Conservation (phyloP, 1,140 invertebrate genomes). For the Drosophila bocqueti region DNA sequence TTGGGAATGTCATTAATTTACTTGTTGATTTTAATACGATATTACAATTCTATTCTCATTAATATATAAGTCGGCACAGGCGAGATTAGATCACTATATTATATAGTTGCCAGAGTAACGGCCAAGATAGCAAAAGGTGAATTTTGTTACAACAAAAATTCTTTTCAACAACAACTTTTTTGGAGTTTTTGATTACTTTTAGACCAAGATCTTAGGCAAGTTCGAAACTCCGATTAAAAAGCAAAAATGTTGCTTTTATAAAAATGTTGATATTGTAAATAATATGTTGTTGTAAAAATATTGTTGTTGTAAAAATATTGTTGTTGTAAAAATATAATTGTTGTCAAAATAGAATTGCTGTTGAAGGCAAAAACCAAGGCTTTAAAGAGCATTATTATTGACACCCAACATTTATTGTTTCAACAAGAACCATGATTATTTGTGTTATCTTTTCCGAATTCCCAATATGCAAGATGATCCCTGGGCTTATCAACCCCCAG, state of each 20-base stretch:
- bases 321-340: neutral
- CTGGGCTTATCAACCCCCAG: conserved; percentile 9
- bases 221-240: too few species aligned
- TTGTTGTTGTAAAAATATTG: neutral
- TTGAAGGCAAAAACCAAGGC: neutral
- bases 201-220: too few species aligned
- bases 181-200: too few species aligned
- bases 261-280: too few species aligned
- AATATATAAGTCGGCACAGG: too few species aligned
- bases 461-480: neutral
- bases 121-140: too few species aligned
- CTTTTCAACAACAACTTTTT: too few species aligned
- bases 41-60: too few species aligned
- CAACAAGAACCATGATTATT: neutral
- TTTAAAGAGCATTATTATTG: neutral
- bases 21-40: neutral
- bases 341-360: neutral
- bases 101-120: too few species aligned
- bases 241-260: too few species aligned
- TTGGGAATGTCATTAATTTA: neutral
- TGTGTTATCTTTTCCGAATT: neutral
- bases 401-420: neutral
- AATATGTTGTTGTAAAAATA: neutral
- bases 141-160: too few species aligned
- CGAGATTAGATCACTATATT: too few species aligned